Base-by-base conservation (phyloP, 2,797 vertebrate species). In the Mallotus villosus region DNA sequence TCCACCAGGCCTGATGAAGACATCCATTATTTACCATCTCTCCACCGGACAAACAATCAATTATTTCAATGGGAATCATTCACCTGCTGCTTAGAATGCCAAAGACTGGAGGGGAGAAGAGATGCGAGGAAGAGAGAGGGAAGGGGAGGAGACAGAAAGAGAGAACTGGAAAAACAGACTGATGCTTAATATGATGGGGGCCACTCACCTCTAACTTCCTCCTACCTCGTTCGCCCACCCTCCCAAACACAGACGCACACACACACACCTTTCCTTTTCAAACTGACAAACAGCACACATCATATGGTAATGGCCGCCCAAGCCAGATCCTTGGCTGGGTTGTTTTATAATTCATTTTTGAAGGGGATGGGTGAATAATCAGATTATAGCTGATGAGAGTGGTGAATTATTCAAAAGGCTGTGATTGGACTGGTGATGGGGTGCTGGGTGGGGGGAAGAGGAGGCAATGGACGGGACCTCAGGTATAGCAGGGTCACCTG, bases 281-380 rank as follows among this genome's bases (percentile, higher is more conserved):
- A 21, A 72, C 63, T 9, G 37, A 72, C 51, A 59, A 57, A 66
- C 71, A 72, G 51, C 57, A 70, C 59, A 51, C 59, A 49, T 22
- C 37, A 85, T 84, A 88, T 91, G 84, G 77, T 87, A 87, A 90
- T 87, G 61, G 32, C 67, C 22, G 4, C 68, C 46, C 70, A 24
- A 49, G 34, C 70, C 80, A 67, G 60, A 71, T 62, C 58, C 53
- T 61, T 66, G 27, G 32, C 79, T 74, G 63, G 37, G 71, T 80
- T 89, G 73, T 78, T 92, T 91, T 86, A 94, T 92, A 91, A 92
- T 91, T 93, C 89, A 90, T 88, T 76, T 87, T 87, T 81, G 86
- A 76, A 81, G 81, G 69, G 77, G 68, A 11, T 46, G 74, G 76
- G 66, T 90, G 91, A 93, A 92, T 93, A 92, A 92, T 92, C 91